Base-by-base conservation (phyloP, 2,888 invertebrate species). In the Limnephilus rhombicus region DNA sequence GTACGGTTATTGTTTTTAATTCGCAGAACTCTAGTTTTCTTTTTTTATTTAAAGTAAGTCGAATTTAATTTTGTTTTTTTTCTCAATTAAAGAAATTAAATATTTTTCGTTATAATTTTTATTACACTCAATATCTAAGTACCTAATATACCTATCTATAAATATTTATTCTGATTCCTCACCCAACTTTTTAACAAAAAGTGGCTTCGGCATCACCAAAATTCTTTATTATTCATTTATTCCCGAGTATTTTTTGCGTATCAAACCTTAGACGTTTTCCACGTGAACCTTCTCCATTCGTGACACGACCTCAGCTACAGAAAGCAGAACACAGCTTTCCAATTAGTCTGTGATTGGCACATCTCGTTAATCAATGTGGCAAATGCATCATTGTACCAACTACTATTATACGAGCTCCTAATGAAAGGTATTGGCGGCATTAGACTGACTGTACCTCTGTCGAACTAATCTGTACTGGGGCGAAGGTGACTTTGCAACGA, bases 271-370 rank as follows among this genome's bases (percentile, higher is more conserved):
- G 15, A 24, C 31, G 15, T 37, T 37, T 83, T 31, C 15, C 15
- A 18, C 68, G 24, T 68, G 24, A 68, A 68, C 68, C 68, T 68
- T 68, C 68, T 68, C 68, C 68, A 83, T 83, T n/a, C 80, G 88
- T 88, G 88, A 88, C 88, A 68, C 88, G 80, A 68, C 68, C 53
- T 37, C 34, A n/a, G 24, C 68, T 68, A 31, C 88, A 89, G 81
- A 89, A 89, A 89, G 89, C 83, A 92, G 90, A 96, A 96, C 96
- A 96, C 95, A 96, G 96, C 96, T 96, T 96, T 96, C 95, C 96
- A 96, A 96, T 96, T 96, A 96, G 95, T 95, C 95, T 94, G 95
- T 96, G 96, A 96, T 96, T 96, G 96, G 96, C 96, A 96, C 96
- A 85, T 80, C 95, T 96, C 96, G 96, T 96, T 96, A 96, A 95